These are phyloP conservation scores for Archilochus colubris DNA, from an alignment of 2,113 vertebrate genomes.

Conservation along the genomic window DNA sequence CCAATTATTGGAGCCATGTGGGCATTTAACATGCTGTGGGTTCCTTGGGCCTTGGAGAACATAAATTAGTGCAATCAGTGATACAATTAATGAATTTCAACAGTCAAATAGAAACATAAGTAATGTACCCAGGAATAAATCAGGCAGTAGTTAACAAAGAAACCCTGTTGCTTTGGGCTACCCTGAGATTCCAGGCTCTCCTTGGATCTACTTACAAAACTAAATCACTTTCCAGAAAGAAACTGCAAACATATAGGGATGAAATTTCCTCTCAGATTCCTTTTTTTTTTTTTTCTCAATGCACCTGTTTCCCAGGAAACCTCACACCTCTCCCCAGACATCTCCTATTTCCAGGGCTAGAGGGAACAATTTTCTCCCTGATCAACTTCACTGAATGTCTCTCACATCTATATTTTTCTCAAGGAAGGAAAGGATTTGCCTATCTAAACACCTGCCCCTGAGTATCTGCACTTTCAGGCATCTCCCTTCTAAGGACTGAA, in stretches of 20 bases:
- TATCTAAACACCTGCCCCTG: neutral
- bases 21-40: conserved; percentile 53
- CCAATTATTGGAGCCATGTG: conserved; percentile 40
- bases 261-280: neutral
- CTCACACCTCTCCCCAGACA: neutral
- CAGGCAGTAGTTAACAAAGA: neutral
- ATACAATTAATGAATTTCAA: conserved; percentile 57
- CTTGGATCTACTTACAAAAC: neutral
- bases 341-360: neutral
- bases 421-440: neutral
- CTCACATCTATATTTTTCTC: neutral
- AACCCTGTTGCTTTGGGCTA: neutral
- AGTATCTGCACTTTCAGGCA: neutral
- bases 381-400: neutral
- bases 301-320: neutral
- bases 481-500: neutral
- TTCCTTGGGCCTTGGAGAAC: neutral
- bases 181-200: neutral
- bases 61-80: conserved; percentile 49
- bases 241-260: neutral
- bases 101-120: conserved; percentile 8
- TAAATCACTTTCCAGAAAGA: neutral
- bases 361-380: neutral
- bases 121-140: conserved; percentile 35
- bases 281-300: neutral